Conservation (phyloP, 2,888 invertebrate genomes). For the Cephus rjabovi region DNA sequence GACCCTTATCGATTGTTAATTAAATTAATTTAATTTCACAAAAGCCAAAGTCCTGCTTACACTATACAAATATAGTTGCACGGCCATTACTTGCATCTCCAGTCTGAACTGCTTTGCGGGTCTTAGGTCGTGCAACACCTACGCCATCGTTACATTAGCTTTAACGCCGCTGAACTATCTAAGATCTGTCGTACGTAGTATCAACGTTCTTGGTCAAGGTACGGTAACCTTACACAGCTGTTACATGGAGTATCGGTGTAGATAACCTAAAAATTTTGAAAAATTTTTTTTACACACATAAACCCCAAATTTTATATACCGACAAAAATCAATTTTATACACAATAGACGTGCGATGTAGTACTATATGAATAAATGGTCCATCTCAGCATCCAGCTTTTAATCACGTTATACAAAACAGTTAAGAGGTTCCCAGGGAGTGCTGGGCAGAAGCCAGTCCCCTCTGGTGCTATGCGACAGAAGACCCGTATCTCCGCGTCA, state of each 20-base stretch:
- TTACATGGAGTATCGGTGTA: not conserved
- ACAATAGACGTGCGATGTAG: not conserved
- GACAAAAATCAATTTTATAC: not conserved
- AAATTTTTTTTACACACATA: not conserved
- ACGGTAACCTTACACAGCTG: not conserved
- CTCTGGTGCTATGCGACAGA: conserved; percentile 36
- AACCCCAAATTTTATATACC: not conserved
- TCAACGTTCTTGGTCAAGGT: not conserved
- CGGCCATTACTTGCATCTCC: not conserved
- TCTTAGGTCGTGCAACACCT: not conserved
- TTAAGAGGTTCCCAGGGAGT: conserved; percentile 57
- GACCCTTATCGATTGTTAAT: not conserved
- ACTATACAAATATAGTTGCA: not conserved
- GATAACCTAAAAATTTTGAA: not conserved
- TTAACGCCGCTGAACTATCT: not conserved
- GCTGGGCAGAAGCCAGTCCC: conserved; percentile 19
- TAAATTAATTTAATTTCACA: not conserved
- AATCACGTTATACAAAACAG: conserved; percentile 62
- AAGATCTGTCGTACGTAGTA: not conserved
- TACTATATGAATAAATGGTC: not conserved
- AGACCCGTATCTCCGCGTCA: conserved; percentile 60
- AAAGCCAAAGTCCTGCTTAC: not conserved
- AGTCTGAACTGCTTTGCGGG: conserved; percentile 3
- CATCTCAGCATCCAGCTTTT: conserved; percentile 25
- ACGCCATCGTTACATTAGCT: not conserved